Conservation (phyloP, 2,797 vertebrate species). For the Neosilurus hyrtlii region DNA sequence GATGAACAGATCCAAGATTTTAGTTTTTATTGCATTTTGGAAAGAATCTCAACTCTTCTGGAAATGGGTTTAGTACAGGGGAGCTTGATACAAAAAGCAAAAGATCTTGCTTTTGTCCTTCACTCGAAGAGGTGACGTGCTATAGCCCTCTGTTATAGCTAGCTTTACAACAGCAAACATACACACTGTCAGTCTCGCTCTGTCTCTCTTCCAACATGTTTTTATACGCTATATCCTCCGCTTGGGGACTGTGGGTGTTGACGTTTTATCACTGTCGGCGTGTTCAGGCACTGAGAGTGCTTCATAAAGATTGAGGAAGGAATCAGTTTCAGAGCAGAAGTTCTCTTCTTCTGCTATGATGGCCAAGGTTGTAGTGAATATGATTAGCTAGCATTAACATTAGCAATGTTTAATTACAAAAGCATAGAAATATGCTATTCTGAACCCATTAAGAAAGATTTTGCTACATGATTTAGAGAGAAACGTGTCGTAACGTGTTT, state of each 20-base stretch:
- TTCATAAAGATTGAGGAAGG: slow-evolving; percentile 22
- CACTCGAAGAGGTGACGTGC: neutral
- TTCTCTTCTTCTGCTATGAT: neutral
- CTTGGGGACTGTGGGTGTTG: slow-evolving; percentile 36
- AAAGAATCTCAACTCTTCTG: too few species aligned
- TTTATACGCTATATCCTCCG: slow-evolving; percentile 29
- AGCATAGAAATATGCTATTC: neutral
- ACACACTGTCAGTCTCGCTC: slow-evolving; percentile 18
- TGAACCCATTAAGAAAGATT: neutral
- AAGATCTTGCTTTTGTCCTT: neutral
- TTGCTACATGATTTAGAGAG: neutral
- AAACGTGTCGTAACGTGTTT: neutral
- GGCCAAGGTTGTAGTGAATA: neutral
- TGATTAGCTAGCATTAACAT: neutral
- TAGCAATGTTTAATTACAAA: neutral
- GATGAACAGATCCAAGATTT: too few species aligned
- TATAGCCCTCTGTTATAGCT: neutral
- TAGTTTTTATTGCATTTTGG: too few species aligned
- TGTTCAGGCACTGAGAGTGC: slow-evolving; percentile 33
- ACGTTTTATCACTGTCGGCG: slow-evolving; percentile 33
- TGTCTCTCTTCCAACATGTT: slow-evolving; percentile 39
- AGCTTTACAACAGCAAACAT: neutral
- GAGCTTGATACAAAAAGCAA: neutral
- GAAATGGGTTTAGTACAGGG: too few species aligned
- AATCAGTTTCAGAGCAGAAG: slow-evolving; percentile 27